phyloP scores from a whole-genome alignment of 2,888 invertebrate species.

The Nomada fabriciana region DNA sequence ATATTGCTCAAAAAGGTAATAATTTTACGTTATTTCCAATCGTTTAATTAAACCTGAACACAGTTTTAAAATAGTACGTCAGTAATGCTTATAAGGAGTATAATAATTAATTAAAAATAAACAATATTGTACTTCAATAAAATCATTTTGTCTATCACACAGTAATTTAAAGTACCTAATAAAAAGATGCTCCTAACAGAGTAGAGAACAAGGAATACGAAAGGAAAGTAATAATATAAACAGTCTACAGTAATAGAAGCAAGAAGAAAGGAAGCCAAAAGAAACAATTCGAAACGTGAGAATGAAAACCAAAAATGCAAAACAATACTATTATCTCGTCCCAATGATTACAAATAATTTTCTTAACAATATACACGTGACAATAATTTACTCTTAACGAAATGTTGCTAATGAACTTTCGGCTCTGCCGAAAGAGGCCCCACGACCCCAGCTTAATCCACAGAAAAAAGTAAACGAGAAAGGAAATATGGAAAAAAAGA shows the following conservation, averaged over 20 bases:
- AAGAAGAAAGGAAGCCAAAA: not conserved
- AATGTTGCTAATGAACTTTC: slow-evolving; percentile 25
- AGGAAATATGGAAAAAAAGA: not conserved
- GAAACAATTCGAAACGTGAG: not conserved
- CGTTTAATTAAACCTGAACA: not conserved
- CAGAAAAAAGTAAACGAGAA: not conserved
- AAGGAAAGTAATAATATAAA: too few relatives aligned
- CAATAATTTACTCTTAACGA: slow-evolving; percentile 52
- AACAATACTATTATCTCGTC: slow-evolving; percentile 4
- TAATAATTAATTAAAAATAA: not conserved
- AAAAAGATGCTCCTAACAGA: too few relatives aligned
- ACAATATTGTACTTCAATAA: too few relatives aligned
- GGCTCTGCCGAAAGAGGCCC: not conserved
- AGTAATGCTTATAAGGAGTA: too few relatives aligned
- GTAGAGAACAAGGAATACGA: too few relatives aligned
- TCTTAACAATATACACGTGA: slow-evolving; percentile 34
- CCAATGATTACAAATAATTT: slow-evolving; percentile 21
- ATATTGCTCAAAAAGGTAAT: slow-evolving; percentile 12
- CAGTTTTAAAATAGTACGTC: too few relatives aligned
- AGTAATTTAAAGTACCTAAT: too few relatives aligned
- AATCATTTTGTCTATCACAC: too few relatives aligned
- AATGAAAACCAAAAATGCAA: not conserved
- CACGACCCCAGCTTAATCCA: too few relatives aligned
- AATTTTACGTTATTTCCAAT: not conserved
- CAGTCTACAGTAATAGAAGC: not conserved